Conservation (phyloP, 2,113 vertebrate species). For the Murina feae region DNA sequence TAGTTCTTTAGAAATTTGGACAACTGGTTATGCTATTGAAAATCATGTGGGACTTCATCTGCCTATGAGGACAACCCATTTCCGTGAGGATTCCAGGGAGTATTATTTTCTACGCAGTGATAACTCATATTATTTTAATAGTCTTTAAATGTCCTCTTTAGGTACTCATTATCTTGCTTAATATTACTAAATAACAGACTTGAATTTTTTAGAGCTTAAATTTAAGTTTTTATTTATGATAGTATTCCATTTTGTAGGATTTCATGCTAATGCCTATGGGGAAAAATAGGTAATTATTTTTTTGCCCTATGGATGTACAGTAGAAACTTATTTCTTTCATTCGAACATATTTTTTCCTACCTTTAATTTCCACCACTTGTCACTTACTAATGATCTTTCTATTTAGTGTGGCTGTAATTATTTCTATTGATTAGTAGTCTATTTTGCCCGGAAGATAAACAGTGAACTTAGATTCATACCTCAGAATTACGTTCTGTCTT, state of each 20-base stretch:
- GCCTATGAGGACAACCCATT: neutral
- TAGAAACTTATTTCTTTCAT: neutral
- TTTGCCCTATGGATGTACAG: neutral
- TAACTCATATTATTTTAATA: neutral
- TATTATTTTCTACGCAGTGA: neutral
- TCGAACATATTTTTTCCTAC: neutral
- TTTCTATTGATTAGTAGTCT: neutral
- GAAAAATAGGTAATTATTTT: neutral
- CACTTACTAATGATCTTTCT: neutral
- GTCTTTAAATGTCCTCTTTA: neutral
- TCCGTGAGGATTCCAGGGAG: neutral
- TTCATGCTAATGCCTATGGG: neutral
- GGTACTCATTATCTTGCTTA: neutral
- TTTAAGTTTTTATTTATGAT: neutral
- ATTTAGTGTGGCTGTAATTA: neutral
- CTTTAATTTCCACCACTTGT: neutral
- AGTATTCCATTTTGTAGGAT: neutral
- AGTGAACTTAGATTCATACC: neutral
- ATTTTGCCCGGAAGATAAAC: neutral
- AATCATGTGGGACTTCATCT: neutral
- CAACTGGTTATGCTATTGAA: neutral
- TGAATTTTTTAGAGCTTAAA: slow-evolving; percentile 7
- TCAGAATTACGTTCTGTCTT: neutral
- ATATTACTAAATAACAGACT: neutral
- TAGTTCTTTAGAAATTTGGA: neutral